Base-by-base conservation (phyloP, 2,888 invertebrate genomes). In the Melinaea menophilus region DNA sequence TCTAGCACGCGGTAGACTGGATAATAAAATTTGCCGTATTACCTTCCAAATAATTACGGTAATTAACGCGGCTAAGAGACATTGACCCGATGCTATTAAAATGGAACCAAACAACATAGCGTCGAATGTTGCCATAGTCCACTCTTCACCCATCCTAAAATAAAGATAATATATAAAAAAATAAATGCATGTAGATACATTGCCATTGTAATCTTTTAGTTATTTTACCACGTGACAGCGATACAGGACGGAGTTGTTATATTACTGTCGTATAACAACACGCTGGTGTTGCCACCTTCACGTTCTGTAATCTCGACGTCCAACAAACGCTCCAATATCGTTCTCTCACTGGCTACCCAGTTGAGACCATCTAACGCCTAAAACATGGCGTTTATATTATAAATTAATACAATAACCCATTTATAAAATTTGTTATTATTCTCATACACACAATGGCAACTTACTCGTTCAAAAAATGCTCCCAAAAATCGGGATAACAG, bases 61-160 rank as follows among this genome's bases (percentile, higher is more conserved):
- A 22, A 93, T 72, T 48, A 94, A 80, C 5, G 92, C 93, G 58
- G 95, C 92, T 13, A 94, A 73, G 11, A 94, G 78, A 64, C 86
- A 91, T 71, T 94, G 91, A 47, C 89, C 84, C 4, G 90, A 88
- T 9, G 92, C 77, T 2, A 93, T 80, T 68, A 94, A 92, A 9
- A 93, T 79, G 59, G 92, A 88, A 58, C 93, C 92, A 78, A 95
- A 95, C 4, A 95, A 76, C 75, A 94, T 91, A 12, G 94, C 86
- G 73, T 96, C 95, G 79, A 95, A 95, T n/a, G 94, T 91, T 54
- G 93, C 86, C 35, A 95, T 80, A 1, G 91, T 92, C 82, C 93
- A 92, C 79, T 96, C 96, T 78, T 95, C 93, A n/a, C 95, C 95
- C 87, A 94, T 95, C 91, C 91, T 91, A 58, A 11, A 59, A 51